phyloP scores from a whole-genome alignment of 2,113 vertebrate species.

The Lasiurus cinereus region DNA sequence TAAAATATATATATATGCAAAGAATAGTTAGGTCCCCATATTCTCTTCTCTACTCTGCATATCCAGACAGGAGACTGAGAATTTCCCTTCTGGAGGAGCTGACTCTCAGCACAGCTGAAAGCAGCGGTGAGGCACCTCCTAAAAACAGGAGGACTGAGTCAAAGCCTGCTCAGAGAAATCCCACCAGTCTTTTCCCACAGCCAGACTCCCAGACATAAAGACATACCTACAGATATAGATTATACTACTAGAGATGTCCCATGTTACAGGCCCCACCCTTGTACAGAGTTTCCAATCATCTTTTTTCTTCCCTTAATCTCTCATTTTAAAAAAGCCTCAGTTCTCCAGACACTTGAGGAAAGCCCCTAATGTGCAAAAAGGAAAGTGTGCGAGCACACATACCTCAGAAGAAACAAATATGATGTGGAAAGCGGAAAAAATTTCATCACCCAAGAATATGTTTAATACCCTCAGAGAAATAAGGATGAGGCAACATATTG shows the following conservation, averaged over 20 bases:
- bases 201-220: background rate
- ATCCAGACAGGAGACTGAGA: background rate
- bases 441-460: background rate
- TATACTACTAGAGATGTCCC: background rate
- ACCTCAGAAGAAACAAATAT: background rate
- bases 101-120: background rate
- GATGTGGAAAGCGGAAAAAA: background rate
- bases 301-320: background rate
- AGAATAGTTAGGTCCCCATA: background rate
- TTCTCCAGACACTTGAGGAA: background rate
- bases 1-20: background rate
- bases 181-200: background rate
- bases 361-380: background rate
- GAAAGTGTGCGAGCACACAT: fast-evolving
- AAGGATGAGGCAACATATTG: background rate
- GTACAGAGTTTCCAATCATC: background rate
- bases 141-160: background rate
- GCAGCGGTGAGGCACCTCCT: background rate
- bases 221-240: background rate
- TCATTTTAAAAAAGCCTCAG: background rate
- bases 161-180: background rate
- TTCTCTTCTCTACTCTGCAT: background rate
- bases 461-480: background rate
- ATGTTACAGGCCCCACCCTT: background rate
- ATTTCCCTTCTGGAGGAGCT: background rate